phyloP scores from a whole-genome alignment of 1,140 invertebrate species.

The Cydia splendana region DNA sequence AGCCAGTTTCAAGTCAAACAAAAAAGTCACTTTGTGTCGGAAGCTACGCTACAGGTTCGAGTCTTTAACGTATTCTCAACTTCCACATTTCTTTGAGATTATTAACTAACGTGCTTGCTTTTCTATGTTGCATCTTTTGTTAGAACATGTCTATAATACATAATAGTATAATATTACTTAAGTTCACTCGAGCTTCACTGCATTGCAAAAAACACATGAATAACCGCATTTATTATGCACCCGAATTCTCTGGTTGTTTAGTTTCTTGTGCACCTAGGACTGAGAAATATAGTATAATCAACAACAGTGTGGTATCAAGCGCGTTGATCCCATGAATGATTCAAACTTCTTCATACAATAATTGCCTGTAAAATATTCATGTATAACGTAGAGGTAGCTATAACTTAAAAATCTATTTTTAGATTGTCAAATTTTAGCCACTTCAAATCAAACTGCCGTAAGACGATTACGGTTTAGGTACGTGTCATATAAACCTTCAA shows the following conservation, averaged over 20 bases:
- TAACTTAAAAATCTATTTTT: slow-evolving; percentile 11
- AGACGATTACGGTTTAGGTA: not conserved
- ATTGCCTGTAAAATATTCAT: too few species aligned
- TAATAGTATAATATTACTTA: not conserved
- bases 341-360: too few species aligned
- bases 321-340: not conserved
- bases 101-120: too few species aligned
- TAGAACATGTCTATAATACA: too few species aligned
- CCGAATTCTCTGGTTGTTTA: not conserved
- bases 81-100: too few species aligned
- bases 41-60: too few species aligned
- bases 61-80: too few species aligned
- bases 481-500: not conserved
- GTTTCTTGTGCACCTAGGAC: not conserved
- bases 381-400: not conserved
- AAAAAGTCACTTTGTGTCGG: too few species aligned
- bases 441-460: not conserved
- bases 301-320: not conserved
- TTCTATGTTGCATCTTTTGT: too few species aligned
- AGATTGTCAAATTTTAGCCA: not conserved
- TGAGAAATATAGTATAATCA: not conserved
- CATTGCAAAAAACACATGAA: not conserved
- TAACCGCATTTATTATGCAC: too few species aligned
- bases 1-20: too few species aligned
- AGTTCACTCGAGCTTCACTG: not conserved